Base-by-base conservation (phyloP, 1,140 invertebrate genomes). In the Cherax destructor region DNA sequence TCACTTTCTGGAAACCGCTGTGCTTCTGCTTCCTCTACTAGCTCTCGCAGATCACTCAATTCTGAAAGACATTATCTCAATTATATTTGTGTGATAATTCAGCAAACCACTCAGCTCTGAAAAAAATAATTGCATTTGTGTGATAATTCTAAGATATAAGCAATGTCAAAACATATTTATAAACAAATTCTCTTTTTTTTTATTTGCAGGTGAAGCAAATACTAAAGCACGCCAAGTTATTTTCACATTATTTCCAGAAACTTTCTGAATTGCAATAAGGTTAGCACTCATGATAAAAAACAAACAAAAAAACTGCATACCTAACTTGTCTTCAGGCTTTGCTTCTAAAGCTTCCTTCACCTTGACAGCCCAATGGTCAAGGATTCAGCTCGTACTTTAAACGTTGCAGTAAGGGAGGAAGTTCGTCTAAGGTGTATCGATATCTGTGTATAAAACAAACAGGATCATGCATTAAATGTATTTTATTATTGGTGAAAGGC, bases 351-450 rank as follows among this genome's bases (percentile, higher is more conserved):
- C 97, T 93, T 97, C 96, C 93, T 97, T 97, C 2, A 98, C 98
- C 92, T 97, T 96, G 52, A 96, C 96, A 0, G 97, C 96, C 98
- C 98, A 99, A 83, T 97, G 97, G 94, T 98, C 98, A 95, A 99
- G 52, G 97, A 97, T 94, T 98, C 97, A 0, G 98, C 98, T 93
- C 98, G 97, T 7, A 96, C 95, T 95, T 98, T 4, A 99, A 94
- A 91, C 97, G 97, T 93, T 97, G 96, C 93, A 99, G 94, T 97
- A 99, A 98, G 69, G 96, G 95, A 5, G 97, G 97, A 91, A 99
- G 95, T 94, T 99, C 98, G 95, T 99, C 98, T 50, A 99, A 94
- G 0, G 98, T 99, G 94, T 99, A 99, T 0, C 98, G 96, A 95
- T 98, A 99, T 94, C 97, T 95, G 92, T 16, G 88, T 80, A 92